Conservation (phyloP, 2,797 vertebrate genomes). For the Enteromius unitaeniatus region DNA sequence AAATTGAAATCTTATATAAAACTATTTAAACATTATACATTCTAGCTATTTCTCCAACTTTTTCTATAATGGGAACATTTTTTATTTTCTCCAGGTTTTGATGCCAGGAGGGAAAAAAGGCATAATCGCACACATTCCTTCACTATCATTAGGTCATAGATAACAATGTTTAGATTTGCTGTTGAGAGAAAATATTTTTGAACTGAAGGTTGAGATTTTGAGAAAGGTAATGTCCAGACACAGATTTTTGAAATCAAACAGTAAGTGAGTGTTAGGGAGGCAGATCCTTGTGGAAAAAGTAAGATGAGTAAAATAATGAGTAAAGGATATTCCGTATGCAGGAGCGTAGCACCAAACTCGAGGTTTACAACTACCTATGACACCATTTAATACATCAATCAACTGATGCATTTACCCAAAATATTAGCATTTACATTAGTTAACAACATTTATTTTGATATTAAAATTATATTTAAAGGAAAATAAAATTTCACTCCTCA, state of each 20-base stretch:
- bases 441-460: no score
- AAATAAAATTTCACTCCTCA: no score
- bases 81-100: slow-evolving; percentile 20
- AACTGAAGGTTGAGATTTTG: slow-evolving; percentile 12
- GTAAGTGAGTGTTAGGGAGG: slow-evolving; percentile 15
- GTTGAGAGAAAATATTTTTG: neutral
- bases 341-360: no score
- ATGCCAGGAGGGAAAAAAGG: neutral
- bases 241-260: slow-evolving; percentile 55
- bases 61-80: neutral
- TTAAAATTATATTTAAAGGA: no score
- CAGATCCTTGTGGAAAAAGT: neutral
- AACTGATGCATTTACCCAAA: no score
- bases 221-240: slow-evolving; percentile 38
- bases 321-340: neutral
- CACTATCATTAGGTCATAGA: slow-evolving; percentile 15
- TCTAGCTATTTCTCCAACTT: neutral
- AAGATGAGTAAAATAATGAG: neutral
- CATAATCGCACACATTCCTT: slow-evolving; percentile 16
- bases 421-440: no score
- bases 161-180: slow-evolving; percentile 21
- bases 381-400: no score
- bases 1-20: neutral
- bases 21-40: neutral
- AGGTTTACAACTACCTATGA: no score